phyloP scores from a whole-genome alignment of 2,797 vertebrate genomes.

The Hybognathus amarus region DNA sequence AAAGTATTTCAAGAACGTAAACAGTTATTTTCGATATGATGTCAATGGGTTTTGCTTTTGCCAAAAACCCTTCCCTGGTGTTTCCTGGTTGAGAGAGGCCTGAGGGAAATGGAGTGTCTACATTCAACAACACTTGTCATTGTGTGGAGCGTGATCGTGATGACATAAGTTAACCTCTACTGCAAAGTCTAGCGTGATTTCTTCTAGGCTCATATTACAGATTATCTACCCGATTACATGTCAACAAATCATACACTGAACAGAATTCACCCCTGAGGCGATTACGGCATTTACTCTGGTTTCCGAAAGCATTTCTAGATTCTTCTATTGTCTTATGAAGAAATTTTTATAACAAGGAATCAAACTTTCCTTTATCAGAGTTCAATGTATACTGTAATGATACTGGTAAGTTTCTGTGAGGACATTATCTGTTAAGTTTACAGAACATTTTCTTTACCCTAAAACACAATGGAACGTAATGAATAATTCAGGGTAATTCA shows the following conservation, averaged over 20 bases:
- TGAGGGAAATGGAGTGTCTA: neutral
- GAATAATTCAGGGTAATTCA: too few species aligned
- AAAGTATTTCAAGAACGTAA: neutral
- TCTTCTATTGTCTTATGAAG: neutral
- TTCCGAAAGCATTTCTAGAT: neutral
- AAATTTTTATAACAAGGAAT: neutral
- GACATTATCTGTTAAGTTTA: neutral
- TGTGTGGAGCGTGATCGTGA: neutral
- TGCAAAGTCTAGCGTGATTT: neutral
- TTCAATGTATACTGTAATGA: neutral
- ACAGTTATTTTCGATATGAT: neutral
- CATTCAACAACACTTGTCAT: neutral
- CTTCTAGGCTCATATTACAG: neutral
- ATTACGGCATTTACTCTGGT: neutral
- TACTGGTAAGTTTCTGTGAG: neutral
- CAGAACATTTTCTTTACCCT: neutral
- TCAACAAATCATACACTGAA: neutral
- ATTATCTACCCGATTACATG: neutral
- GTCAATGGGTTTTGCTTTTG: neutral
- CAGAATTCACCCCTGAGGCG: neutral
- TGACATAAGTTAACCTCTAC: neutral
- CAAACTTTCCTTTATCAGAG: neutral
- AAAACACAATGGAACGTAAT: neutral
- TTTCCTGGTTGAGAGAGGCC: neutral
- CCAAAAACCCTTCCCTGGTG: neutral